A percentile compares a stretch with the other conserved stretches of the same genome.
Evolutionary conservation across 2,113 vertebrate species (phyloP).

Genomic region (Cynoglossus semilaevis): DNA sequence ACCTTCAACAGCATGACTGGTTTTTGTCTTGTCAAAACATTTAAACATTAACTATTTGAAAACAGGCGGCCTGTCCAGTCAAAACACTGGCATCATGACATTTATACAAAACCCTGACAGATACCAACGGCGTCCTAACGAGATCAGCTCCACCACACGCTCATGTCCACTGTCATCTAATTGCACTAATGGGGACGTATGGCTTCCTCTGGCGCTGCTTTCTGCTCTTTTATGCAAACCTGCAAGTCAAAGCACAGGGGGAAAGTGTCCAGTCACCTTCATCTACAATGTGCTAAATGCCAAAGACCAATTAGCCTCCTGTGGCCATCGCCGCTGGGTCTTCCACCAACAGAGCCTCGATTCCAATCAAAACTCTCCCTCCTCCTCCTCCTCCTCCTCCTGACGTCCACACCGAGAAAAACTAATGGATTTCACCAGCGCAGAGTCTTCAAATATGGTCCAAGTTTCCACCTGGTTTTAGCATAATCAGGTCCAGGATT

Average conservation of each 20-base stretch:
- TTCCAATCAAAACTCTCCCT: conserved; percentile 56
- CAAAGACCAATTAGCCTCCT: conserved; percentile 71
- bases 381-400: background rate
- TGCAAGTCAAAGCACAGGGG: conserved; percentile 42
- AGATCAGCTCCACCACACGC: background rate
- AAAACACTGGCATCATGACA: background rate
- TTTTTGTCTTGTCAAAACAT: too few species aligned
- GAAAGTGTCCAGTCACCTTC: conserved; percentile 35
- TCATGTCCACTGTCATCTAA: conserved; percentile 3
- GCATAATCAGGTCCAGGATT: too few species aligned
- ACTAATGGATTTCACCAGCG: background rate
- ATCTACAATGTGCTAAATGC: conserved; percentile 66
- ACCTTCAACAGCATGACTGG: too few species aligned
- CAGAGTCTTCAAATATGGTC: too few species aligned
- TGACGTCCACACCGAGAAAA: conserved; percentile 47
- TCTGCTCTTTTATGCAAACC: conserved; percentile 40
- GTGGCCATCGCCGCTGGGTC: conserved; percentile 44
- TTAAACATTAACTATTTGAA: too few species aligned
- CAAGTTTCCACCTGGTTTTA: too few species aligned
- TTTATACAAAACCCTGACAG: background rate
- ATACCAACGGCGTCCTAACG: conserved; percentile 5
- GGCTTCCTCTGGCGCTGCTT: conserved; percentile 30
- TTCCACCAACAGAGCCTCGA: conserved; percentile 56
- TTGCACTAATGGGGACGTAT: conserved; percentile 4
- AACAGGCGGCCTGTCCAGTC: too few species aligned